Conservation (phyloP, 2,888 invertebrate genomes). For the Megastigmus dorsalis region DNA sequence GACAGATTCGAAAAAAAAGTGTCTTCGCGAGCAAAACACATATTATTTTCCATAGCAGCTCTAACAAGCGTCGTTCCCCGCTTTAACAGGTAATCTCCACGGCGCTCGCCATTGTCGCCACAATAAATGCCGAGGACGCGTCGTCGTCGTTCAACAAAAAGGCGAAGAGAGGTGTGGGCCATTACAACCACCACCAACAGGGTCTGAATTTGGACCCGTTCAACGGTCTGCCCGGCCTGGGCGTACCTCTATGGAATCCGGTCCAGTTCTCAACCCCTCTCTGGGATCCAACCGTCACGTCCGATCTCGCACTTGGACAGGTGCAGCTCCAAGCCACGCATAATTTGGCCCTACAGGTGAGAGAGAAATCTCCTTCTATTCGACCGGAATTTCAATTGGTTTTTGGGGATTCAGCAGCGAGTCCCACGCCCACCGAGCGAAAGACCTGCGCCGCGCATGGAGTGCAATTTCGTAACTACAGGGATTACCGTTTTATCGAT, state of each 20-base stretch:
- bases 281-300: constrained; percentile 62
- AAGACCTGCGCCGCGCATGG: too few species aligned
- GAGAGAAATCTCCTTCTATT: too few species aligned
- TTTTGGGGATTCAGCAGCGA: too few species aligned
- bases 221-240: constrained; percentile 62
- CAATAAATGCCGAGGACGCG: constrained; percentile 41
- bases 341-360: constrained; percentile 70
- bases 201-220: constrained; percentile 64
- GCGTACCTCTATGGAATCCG: constrained; percentile 57
- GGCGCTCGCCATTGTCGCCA: constrained; percentile 57
- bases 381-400: too few species aligned
- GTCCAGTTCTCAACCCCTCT: constrained; percentile 56
- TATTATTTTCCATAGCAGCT: too few species aligned
- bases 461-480: too few species aligned
- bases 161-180: constrained; percentile 67
- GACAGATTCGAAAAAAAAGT: too few species aligned
- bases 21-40: too few species aligned
- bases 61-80: too few species aligned
- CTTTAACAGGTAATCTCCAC: constrained; percentile 58
- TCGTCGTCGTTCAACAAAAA: constrained; percentile 59
- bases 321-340: constrained; percentile 70
- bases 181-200: constrained; percentile 64
- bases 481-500: too few species aligned
- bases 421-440: too few species aligned
- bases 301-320: constrained; percentile 68